Conservation (phyloP, 2,113 vertebrate genomes). For the Tragelaphus imberbis region DNA sequence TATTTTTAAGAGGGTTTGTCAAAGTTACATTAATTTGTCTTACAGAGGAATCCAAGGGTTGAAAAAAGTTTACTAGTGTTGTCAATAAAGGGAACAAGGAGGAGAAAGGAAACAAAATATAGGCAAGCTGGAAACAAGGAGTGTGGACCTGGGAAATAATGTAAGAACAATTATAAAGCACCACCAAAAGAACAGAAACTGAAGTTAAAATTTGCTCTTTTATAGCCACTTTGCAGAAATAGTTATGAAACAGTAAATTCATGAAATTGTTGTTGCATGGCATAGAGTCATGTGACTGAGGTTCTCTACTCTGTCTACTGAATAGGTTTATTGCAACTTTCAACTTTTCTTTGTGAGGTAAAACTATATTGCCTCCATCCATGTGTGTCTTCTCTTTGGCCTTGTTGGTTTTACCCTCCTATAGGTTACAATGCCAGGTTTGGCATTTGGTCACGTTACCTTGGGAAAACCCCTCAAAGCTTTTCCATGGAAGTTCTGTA, state of each 20-base stretch:
- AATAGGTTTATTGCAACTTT: not conserved
- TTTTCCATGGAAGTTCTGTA: not conserved
- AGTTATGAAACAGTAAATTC: not conserved
- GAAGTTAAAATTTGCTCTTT: not conserved
- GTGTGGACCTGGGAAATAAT: not conserved
- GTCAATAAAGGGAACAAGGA: not conserved
- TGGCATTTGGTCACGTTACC: not conserved
- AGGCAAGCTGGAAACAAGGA: not conserved
- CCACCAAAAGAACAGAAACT: not conserved
- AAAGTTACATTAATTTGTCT: conserved; percentile 15
- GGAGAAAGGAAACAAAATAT: not conserved
- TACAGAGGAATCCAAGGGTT: not conserved
- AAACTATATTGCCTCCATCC: not conserved
- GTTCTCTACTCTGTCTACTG: not conserved
- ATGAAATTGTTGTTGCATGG: not conserved
- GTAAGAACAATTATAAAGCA: not conserved
- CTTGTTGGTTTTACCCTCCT: not conserved
- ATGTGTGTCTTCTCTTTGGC: not conserved
- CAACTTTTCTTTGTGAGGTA: not conserved
- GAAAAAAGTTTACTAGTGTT: not conserved
- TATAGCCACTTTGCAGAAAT: not conserved
- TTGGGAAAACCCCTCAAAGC: not conserved
- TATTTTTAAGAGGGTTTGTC: not conserved
- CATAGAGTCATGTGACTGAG: not conserved
- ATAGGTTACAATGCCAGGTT: not conserved